These are phyloP conservation scores for Neosilurus hyrtlii DNA, from an alignment of 2,797 vertebrate species.

Conservation along the genomic window DNA sequence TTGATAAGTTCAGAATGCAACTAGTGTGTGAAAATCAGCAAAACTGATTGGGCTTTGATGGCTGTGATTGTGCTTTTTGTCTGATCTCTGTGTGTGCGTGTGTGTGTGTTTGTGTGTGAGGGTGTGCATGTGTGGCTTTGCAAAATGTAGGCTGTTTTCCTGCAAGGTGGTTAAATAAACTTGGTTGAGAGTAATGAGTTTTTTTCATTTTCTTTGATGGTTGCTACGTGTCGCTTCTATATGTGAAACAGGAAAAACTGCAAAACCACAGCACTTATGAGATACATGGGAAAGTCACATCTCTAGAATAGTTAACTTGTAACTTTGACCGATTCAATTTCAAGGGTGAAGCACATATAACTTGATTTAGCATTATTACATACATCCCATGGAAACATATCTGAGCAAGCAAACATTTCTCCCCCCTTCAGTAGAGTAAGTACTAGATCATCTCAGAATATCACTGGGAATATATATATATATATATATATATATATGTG, in stretches of 20 bases:
- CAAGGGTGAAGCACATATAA: not conserved
- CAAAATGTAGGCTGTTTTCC: conserved; percentile 3
- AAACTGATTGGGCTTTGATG: not conserved
- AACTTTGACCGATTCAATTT: not conserved
- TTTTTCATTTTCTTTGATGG: conserved; percentile 17
- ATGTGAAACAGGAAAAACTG: not conserved
- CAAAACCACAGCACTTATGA: not conserved
- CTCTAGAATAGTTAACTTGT: not conserved
- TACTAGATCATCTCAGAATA: too few species aligned
- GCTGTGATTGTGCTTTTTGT: conserved; percentile 3
- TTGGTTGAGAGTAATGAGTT: not conserved
- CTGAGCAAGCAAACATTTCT: too few species aligned
- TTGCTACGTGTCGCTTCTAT: not conserved
- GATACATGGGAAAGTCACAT: not conserved
- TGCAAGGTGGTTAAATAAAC: conserved; percentile 22
- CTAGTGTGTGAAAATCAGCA: not conserved
- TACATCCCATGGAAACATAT: too few species aligned
- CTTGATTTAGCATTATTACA: not conserved
- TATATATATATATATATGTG: too few species aligned
- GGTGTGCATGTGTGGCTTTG: not conserved
- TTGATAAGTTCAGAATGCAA: not conserved
- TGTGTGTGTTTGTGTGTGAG: not conserved
- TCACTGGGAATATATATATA: too few species aligned
- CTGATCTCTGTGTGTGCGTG: not conserved
- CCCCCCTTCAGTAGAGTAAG: too few species aligned